A percentile compares a stretch with the other conserved stretches of the same genome.
These are phyloP conservation scores for Psittacula cyanocephala DNA, from an alignment of 2,113 vertebrate species.

Conservation along the genomic window DNA sequence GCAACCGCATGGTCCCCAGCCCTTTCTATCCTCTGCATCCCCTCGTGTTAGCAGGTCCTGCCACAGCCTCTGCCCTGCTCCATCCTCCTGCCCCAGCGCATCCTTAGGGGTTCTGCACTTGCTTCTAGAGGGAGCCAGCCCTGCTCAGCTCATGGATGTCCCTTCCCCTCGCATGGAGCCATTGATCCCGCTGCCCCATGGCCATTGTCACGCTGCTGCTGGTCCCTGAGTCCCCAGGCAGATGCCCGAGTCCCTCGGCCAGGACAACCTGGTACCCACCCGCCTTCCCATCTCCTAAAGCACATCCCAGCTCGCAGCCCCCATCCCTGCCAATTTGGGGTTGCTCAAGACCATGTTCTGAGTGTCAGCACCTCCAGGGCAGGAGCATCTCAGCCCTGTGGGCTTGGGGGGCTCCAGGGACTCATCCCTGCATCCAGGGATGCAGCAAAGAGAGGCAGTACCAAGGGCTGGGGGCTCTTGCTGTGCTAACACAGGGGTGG, in stretches of 20 bases:
- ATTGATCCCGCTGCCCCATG: neutral
- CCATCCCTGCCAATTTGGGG: neutral
- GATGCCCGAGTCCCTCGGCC: neutral
- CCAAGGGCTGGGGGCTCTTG: neutral
- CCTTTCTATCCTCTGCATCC: rapidly evolving
- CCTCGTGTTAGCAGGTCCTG: neutral
- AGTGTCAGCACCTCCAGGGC: too few species aligned
- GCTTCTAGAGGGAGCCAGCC: neutral
- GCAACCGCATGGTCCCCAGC: rapidly evolving
- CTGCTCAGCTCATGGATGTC: neutral
- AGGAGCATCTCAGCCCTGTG: neutral
- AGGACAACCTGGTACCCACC: neutral
- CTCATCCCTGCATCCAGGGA: neutral
- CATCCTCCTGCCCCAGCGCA: neutral
- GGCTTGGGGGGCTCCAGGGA: neutral
- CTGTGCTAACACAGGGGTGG: neutral
- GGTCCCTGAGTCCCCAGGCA: neutral
- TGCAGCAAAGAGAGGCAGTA: neutral
- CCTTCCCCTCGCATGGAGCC: neutral
- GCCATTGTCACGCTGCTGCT: neutral
- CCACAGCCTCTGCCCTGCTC: neutral
- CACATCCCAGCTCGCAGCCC: neutral
- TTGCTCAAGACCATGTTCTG: neutral
- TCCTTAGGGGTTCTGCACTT: neutral
- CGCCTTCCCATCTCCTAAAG: neutral